These are phyloP conservation scores for Ammodytes dubius DNA, from an alignment of 2,113 vertebrate genomes.

Conservation along the genomic window DNA sequence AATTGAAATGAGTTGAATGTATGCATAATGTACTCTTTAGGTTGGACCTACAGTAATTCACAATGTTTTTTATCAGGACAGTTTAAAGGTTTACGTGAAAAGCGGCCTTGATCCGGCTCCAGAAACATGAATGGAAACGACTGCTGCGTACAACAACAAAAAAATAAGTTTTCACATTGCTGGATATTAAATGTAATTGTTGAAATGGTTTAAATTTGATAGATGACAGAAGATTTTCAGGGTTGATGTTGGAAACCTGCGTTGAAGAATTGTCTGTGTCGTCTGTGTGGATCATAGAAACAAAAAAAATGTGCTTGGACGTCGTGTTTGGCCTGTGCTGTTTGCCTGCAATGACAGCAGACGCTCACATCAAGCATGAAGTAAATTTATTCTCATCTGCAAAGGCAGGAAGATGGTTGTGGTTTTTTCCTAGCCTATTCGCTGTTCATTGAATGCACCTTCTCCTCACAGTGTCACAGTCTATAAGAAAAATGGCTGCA, in stretches of 20 bases:
- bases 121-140: slow-evolving; percentile 35
- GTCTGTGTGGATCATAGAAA: slow-evolving; percentile 47
- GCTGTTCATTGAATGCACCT: slow-evolving; percentile 30
- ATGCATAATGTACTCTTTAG: slow-evolving; percentile 56
- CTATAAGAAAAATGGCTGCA: slow-evolving; percentile 1
- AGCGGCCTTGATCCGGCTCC: slow-evolving; percentile 43
- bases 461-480: slow-evolving; percentile 10
- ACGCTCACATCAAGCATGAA: slow-evolving; percentile 57
- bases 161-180: slow-evolving; percentile 43
- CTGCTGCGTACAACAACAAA: slow-evolving; percentile 24
- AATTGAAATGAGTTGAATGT: slow-evolving; percentile 77
- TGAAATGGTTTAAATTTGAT: slow-evolving; percentile 41
- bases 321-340: slow-evolving; percentile 40
- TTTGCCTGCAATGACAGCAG: slow-evolving; percentile 46
- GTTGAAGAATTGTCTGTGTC: slow-evolving; percentile 43
- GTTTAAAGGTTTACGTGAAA: slow-evolving; percentile 28
- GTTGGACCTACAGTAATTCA: slow-evolving; percentile 42
- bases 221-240: not conserved
- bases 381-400: slow-evolving; percentile 37
- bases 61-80: slow-evolving; percentile 45
- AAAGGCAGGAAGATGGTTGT: slow-evolving; percentile 17
- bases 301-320: slow-evolving; percentile 32
- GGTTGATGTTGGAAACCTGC: slow-evolving; percentile 15
- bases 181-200: slow-evolving; percentile 55
- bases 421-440: not conserved